Conservation (phyloP, 2,888 invertebrate genomes). For the Ceraclea dissimilis region DNA sequence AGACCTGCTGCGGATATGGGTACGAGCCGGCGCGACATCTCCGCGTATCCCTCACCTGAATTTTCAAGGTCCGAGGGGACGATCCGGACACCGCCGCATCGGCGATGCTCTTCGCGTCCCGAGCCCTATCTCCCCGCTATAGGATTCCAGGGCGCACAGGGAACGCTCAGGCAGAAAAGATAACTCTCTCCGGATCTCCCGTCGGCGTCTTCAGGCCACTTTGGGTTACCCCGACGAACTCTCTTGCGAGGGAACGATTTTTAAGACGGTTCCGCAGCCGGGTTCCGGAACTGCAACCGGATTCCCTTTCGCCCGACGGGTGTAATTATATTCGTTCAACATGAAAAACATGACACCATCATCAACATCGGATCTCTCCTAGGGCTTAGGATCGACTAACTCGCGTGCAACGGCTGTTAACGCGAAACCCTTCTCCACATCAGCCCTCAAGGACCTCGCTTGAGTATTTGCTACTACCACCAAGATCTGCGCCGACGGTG, state of each 20-base stretch:
- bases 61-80: constrained; percentile 38
- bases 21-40: constrained; percentile 40
- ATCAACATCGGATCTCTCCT: too few species aligned
- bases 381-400: too few species aligned
- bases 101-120: constrained; percentile 41
- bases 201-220: constrained; percentile 50
- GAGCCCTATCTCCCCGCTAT: constrained; percentile 47
- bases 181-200: constrained; percentile 47
- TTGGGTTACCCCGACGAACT: constrained; percentile 43
- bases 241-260: constrained; percentile 39
- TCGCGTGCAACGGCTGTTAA: too few species aligned
- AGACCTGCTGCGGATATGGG: constrained; percentile 71
- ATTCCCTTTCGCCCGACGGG: constrained; percentile 48
- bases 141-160: constrained; percentile 38
- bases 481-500: too few species aligned
- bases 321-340: too few species aligned
- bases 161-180: constrained; percentile 47
- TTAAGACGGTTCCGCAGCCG: constrained; percentile 47
- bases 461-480: too few species aligned
- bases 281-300: constrained; percentile 54
- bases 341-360: too few species aligned
- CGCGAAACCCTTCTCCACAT: too few species aligned
- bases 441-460: too few species aligned
- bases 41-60: constrained; percentile 32
- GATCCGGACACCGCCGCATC: constrained; percentile 41